Percentiles rank a stretch among this genome's conserved stretches.
phyloP scores from a whole-genome alignment of 2,113 vertebrate genomes.

The Alexandromys fortis region DNA sequence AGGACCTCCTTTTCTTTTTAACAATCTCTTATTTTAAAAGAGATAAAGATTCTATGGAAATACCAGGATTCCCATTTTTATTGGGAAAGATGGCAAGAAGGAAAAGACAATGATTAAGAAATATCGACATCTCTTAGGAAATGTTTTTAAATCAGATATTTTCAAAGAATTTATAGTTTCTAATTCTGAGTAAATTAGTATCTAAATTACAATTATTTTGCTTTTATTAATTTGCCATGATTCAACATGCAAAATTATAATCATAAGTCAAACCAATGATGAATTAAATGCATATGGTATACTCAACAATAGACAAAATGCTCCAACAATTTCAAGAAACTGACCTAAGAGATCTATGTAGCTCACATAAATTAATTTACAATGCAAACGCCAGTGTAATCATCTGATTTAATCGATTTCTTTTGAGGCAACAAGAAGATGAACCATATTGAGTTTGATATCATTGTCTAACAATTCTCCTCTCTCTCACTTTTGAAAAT shows the following conservation, averaged over 20 bases:
- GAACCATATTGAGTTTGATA: neutral
- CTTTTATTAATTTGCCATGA: slow-evolving; percentile 24
- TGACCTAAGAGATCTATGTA: slow-evolving; percentile 34
- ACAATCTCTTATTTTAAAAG: slow-evolving; percentile 28
- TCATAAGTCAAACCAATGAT: neutral
- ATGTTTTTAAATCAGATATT: slow-evolving; percentile 10
- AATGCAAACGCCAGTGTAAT: neutral
- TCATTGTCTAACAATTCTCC: slow-evolving; percentile 41
- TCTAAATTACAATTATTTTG: neutral
- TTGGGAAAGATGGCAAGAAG: neutral
- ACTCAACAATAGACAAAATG: neutral
- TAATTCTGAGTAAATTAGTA: slow-evolving; percentile 45
- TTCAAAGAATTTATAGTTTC: slow-evolving; percentile 47
- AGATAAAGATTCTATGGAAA: slow-evolving; percentile 36
- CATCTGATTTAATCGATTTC: neutral
- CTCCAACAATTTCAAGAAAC: neutral
- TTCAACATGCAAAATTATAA: slow-evolving; percentile 14
- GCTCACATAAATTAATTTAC: slow-evolving; percentile 34
- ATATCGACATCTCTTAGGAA: neutral
- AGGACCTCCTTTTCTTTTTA: neutral
- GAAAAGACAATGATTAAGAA: neutral
- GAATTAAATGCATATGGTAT: neutral
- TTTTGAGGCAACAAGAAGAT: neutral
- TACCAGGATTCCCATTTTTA: neutral
- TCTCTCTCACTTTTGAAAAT: slow-evolving; percentile 44